Percentiles rank a stretch among this genome's conserved stretches.
Conservation (phyloP, 1,140 invertebrate species). For the Chelonus insularis region DNA sequence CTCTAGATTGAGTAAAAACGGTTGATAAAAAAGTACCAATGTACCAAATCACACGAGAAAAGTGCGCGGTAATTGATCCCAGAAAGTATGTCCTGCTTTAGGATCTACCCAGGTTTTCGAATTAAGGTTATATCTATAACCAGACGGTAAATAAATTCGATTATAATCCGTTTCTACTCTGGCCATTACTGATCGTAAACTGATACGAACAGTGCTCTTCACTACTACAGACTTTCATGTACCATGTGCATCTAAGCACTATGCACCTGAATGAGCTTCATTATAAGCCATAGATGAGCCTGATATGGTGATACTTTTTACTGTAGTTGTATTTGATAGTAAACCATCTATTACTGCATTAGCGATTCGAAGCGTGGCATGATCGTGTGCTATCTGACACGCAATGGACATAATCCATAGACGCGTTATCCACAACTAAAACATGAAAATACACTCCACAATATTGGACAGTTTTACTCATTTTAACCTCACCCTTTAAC, state of each 20-base stretch:
- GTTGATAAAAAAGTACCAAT: no score
- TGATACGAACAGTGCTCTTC: constrained; percentile 12
- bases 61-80: constrained; percentile 16
- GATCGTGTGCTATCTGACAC: not conserved
- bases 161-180: constrained; percentile 17
- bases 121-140: constrained; percentile 13
- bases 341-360: not conserved
- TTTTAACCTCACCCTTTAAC: no score
- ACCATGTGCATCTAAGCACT: constrained; percentile 24
- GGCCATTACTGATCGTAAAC: not conserved
- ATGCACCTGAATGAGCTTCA: constrained; percentile 7
- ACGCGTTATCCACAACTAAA: not conserved
- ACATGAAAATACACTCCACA: not conserved
- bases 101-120: constrained; percentile 24
- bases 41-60: no score
- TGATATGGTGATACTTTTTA: not conserved
- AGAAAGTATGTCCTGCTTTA: constrained; percentile 28
- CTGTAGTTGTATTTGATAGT: not conserved
- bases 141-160: constrained; percentile 23
- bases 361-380: not conserved
- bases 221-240: constrained; percentile 22
- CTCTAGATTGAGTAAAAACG: constrained; percentile 14
- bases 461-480: constrained; percentile 2
- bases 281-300: not conserved
- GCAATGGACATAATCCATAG: not conserved